These are phyloP conservation scores for Branchinecta sandiegonensis DNA, from an alignment of 2,888 invertebrate species.

Conservation along the genomic window DNA sequence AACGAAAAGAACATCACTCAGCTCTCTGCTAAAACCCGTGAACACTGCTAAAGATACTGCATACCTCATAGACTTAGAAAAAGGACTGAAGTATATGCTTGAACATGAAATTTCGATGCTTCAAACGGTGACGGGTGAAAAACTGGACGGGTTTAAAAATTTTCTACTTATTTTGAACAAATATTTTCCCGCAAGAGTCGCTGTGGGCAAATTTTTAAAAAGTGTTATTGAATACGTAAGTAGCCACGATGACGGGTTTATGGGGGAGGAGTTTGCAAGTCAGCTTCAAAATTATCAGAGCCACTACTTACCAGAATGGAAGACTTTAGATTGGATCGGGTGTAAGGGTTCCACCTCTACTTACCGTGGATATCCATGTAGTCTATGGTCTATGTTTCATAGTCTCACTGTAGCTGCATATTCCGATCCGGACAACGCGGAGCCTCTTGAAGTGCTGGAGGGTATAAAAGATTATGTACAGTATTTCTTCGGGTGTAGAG, in stretches of 20 bases:
- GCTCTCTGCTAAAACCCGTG: not conserved
- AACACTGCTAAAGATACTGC: constrained; percentile 40
- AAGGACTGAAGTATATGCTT: constrained; percentile 64
- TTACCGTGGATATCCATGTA: constrained; percentile 79
- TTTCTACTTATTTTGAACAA: constrained; percentile 55
- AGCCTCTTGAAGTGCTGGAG: constrained; percentile 52
- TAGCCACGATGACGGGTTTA: constrained; percentile 29
- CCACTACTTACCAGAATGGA: constrained; percentile 28
- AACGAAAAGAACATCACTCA: not conserved
- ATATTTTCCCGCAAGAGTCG: constrained; percentile 54
- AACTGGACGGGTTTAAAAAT: constrained; percentile 53
- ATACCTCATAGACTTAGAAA: constrained; percentile 75
- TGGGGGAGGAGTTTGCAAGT: constrained; percentile 34
- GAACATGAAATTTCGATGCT: constrained; percentile 64
- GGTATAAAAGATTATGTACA: constrained; percentile 78
- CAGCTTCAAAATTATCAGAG: constrained; percentile 23
- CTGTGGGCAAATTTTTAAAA: constrained; percentile 45
- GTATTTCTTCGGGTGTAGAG: constrained; percentile 82
- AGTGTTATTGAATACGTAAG: constrained; percentile 37
- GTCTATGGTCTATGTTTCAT: constrained; percentile 89
- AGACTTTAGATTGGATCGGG: constrained; percentile 48
- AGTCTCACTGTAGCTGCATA: constrained; percentile 53
- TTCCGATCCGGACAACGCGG: constrained; percentile 26
- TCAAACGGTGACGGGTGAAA: constrained; percentile 52
- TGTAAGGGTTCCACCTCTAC: constrained; percentile 63